Evolutionary conservation across 2,888 invertebrate species (phyloP).

Genomic region (Drosophila pseudotalamancana): DNA sequence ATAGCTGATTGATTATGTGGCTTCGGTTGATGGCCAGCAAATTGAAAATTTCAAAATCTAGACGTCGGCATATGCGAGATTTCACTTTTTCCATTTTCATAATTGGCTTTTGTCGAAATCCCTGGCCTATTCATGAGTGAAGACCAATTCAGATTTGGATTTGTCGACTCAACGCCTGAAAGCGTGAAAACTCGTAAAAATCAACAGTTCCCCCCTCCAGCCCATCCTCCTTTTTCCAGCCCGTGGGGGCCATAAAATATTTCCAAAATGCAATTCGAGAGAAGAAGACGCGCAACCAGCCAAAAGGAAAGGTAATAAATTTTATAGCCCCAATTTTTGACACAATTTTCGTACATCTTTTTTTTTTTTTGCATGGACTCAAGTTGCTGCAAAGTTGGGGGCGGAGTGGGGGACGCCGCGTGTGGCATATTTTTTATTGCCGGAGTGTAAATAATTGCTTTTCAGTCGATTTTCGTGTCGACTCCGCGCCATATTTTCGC

Average conservation of each 20-base stretch:
- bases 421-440: slow-evolving; percentile 73
- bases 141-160: slow-evolving; percentile 42
- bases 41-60: slow-evolving; percentile 49
- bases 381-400: not conserved
- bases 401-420: not conserved
- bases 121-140: slow-evolving; percentile 36
- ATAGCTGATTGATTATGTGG: slow-evolving; percentile 55
- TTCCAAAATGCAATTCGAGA: slow-evolving; percentile 36
- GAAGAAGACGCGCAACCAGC: slow-evolving; percentile 30
- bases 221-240: not conserved
- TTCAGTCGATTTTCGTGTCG: slow-evolving; percentile 72
- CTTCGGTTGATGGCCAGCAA: slow-evolving; percentile 30
- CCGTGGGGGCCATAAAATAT: slow-evolving; percentile 39
- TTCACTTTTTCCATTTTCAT: slow-evolving; percentile 36
- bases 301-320: slow-evolving; percentile 72
- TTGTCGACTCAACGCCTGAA: slow-evolving; percentile 35
- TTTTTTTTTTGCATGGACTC: slow-evolving; percentile 6
- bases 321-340: slow-evolving; percentile 67
- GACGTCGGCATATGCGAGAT: slow-evolving; percentile 22
- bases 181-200: slow-evolving; percentile 45
- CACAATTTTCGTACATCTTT: slow-evolving; percentile 50
- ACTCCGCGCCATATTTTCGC: slow-evolving; percentile 49
- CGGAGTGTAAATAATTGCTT: slow-evolving; percentile 78
- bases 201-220: slow-evolving; percentile 30
- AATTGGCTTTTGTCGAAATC: slow-evolving; percentile 55